Evolutionary conservation across 2,797 vertebrate genomes (phyloP), one percentile per base, ranked within the genome.

Genomic region (Salmo trutta): DNA sequence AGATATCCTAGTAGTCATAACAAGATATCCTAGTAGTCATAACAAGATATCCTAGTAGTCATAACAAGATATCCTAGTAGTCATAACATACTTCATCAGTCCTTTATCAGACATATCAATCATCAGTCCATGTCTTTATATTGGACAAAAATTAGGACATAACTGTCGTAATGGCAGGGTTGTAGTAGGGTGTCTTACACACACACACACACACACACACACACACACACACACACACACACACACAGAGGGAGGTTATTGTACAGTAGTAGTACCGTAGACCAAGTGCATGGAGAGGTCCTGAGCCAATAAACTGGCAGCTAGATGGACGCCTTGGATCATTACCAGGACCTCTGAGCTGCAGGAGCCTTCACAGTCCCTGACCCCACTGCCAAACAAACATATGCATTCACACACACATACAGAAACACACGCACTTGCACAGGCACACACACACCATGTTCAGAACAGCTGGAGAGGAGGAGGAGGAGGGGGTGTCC

Each of bases 381-480:
- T 47, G 41, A 47, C 41, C 41, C 41, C 41, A 47, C 41, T 47
- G 41, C 41, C 70, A 53, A 51, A 72, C 47, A 53, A 14, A 21
- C 41, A 52, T 69, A 77, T 5, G n/a, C 72, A 65, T 68, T 72
- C 73, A 76, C 56, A 75, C 8, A 75, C 3, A 53, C 16, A 59
- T 67, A 71, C 52, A 41, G 68, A 77, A 65, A 69, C 74, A 71
- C 66, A 75, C 54, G 69, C 14, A 76, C 82, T 31, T 1, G 14
- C 41, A 52, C 68, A 76, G 3, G 6, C 74, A 64, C 74, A 76
- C 73, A 76, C 59, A 33, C 74, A 77, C 71, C 65, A 85, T 86
- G 86, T 84, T 88, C 82, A 81, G 82, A 92, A 90, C 92, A 93
- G 90, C 90, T 92, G 90, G 90, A 89, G 86, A 82, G 85, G 84